These are phyloP conservation scores for Drosophila meridiana DNA, from an alignment of 2,888 invertebrate genomes.

Conservation along the genomic window DNA sequence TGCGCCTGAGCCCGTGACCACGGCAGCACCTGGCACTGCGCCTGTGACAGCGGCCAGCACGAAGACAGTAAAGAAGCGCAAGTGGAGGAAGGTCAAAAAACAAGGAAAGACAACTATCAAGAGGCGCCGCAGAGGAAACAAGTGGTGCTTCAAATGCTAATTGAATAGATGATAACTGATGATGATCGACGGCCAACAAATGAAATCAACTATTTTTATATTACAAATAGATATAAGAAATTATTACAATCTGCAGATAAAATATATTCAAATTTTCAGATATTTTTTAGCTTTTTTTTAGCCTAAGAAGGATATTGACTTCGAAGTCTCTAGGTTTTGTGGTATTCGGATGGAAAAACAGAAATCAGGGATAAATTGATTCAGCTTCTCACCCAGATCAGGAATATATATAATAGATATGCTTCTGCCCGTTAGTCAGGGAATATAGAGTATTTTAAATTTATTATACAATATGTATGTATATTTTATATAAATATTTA, in stretches of 20 bases:
- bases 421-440: no score
- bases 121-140: neutral
- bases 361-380: no score
- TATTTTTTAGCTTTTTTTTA: no score
- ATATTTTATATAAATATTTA: no score
- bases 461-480: no score
- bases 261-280: neutral
- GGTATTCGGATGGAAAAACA: no score
- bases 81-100: neutral
- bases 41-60: no score
- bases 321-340: no score
- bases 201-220: neutral
- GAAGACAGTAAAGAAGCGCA: slow-evolving; percentile 3
- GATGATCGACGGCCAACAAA: neutral
- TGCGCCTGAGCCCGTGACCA: neutral
- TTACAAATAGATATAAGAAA: neutral
- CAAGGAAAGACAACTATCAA: neutral
- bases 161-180: neutral
- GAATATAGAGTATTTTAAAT: no score
- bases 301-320: no score
- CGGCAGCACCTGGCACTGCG: neutral
- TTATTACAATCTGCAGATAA: neutral
- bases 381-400: no score
- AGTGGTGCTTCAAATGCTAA: neutral
- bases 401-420: no score